phyloP scores from a whole-genome alignment of 2,888 invertebrate genomes.

The Danaus chrysippus region DNA sequence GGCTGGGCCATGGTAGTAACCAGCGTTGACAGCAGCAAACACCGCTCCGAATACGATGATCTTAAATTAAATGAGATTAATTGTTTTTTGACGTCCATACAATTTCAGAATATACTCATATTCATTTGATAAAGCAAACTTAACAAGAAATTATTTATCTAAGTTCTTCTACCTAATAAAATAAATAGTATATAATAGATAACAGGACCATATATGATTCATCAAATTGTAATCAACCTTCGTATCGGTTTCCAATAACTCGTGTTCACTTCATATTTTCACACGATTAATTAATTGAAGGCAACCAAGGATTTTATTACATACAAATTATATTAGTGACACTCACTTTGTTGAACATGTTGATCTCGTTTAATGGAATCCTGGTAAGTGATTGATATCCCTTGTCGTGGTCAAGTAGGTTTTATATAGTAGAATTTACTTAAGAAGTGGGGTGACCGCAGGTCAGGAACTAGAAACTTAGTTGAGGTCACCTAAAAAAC shows the following conservation, averaged over 20 bases:
- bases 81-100: not conserved
- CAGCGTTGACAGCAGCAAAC: constrained; percentile 74
- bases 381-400: constrained; percentile 59
- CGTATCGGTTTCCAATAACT: constrained; percentile 11
- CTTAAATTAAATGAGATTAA: constrained; percentile 16
- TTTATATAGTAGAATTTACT: constrained; percentile 60
- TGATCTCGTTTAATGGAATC: constrained; percentile 48
- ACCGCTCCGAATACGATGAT: constrained; percentile 54
- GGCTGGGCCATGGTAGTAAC: constrained; percentile 69
- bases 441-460: constrained; percentile 60
- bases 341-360: constrained; percentile 71
- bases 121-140: not conserved
- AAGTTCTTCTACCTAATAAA: not conserved
- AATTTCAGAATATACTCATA: not conserved
- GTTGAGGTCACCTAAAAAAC: constrained; percentile 55
- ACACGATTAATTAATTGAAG: constrained; percentile 21
- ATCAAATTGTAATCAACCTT: not conserved
- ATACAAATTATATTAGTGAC: constrained; percentile 26
- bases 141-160: not conserved
- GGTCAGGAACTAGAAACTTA: constrained; percentile 59
- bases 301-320: constrained; percentile 16
- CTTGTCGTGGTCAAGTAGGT: constrained; percentile 49
- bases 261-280: constrained; percentile 25
- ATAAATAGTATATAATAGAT: constrained; percentile 1
- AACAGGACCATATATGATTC: constrained; percentile 8